Percentiles rank a stretch among this genome's conserved stretches.
Evolutionary conservation across 2,888 invertebrate species (phyloP).

Genomic region (Matsumyia berberina): DNA sequence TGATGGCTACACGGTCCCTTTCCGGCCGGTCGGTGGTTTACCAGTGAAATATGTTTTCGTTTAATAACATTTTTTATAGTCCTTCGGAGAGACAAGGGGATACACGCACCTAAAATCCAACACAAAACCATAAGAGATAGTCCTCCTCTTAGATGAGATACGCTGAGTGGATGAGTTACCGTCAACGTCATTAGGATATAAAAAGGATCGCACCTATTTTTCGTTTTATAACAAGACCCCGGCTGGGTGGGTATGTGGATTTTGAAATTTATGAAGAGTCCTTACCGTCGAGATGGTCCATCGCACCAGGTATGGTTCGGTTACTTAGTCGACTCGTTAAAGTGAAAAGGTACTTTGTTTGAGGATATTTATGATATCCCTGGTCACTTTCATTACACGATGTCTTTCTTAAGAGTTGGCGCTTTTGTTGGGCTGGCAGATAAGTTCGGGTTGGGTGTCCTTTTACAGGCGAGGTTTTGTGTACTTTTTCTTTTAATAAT

Average conservation of each 20-base stretch:
- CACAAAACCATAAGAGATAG: constrained; percentile 12
- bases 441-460: constrained; percentile 35
- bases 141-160: constrained; percentile 35
- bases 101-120: constrained; percentile 59
- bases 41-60: constrained; percentile 61
- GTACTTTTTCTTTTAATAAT: constrained; percentile 12
- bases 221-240: constrained; percentile 23
- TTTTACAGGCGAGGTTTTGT: constrained; percentile 40
- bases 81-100: constrained; percentile 1
- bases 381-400: constrained; percentile 59
- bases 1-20: constrained; percentile 19
- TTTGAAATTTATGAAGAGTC: constrained; percentile 54
- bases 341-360: constrained; percentile 66
- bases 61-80: constrained; percentile 62
- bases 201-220: constrained; percentile 47
- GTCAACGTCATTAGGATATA: constrained; percentile 44
- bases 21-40: constrained; percentile 44
- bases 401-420: constrained; percentile 14
- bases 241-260: not conserved
- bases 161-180: constrained; percentile 57
- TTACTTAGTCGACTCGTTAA: constrained; percentile 63
- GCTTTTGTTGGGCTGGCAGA: not conserved
- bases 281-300: constrained; percentile 17
- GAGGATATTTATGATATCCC: constrained; percentile 40
- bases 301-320: constrained; percentile 17